Conservation (phyloP, 2,113 vertebrate genomes). For the Gymnogyps californianus region DNA sequence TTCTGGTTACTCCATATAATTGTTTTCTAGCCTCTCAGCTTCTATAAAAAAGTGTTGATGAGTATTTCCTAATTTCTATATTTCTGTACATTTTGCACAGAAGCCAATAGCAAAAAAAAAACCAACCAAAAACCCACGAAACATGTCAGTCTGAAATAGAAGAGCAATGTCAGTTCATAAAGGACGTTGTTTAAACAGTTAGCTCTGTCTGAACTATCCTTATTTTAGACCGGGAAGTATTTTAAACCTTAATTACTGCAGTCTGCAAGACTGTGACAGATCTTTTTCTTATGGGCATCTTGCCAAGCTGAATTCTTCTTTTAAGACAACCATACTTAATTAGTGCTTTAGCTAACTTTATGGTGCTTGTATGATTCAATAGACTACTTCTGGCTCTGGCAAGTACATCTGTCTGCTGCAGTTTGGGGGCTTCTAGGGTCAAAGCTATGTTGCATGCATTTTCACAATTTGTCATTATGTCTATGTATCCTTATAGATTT, state of each 20-base stretch:
- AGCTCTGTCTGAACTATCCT: conserved; percentile 58
- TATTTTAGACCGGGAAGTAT: conserved; percentile 57
- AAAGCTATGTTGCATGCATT: background rate
- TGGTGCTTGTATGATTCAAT: conserved; percentile 21
- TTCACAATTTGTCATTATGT: background rate
- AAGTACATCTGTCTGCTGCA: background rate
- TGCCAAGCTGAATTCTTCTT: conserved; percentile 56
- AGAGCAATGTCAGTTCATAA: conserved; percentile 32
- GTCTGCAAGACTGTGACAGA: conserved; percentile 68
- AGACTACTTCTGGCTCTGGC: conserved; percentile 7
- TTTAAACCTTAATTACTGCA: conserved; percentile 74
- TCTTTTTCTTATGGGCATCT: conserved; percentile 59
- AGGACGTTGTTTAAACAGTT: conserved; percentile 62
- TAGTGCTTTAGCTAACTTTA: conserved; percentile 63
- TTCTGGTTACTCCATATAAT: background rate
- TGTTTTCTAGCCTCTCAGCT: background rate
- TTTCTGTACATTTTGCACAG: conserved; percentile 3
- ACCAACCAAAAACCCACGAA: too few species aligned
- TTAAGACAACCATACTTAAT: conserved; percentile 65
- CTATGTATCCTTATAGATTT: background rate
- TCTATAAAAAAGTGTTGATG: background rate
- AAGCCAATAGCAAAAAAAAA: background rate
- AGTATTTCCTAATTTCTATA: background rate
- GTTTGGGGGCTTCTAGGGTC: background rate
- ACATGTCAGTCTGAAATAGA: conserved; percentile 28